Base-by-base conservation (phyloP, 1,140 invertebrate species). In the Monochamus saltuarius region DNA sequence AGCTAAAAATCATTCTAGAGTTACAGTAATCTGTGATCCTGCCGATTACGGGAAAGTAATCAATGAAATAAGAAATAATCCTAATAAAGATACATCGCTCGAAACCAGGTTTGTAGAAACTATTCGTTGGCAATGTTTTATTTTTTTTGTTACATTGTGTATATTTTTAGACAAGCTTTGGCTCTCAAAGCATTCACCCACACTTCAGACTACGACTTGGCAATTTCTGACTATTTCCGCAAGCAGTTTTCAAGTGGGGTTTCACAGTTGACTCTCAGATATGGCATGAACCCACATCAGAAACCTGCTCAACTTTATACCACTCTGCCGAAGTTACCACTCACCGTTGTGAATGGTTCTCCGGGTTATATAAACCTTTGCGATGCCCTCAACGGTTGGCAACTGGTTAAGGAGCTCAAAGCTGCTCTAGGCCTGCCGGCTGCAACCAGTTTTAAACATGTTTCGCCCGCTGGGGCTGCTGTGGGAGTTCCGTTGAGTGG, bases 261-360 rank as follows among this genome's bases (percentile, higher is more conserved):
- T 0, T 89, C 92, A 0, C 94, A 96, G 70, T 68, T 97, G 22
- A 87, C 89, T 7, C 78, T 98, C 13, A 84, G 95, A 66, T 99
- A 99, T 80, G 96, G 95, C 63, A 98, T 97, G 91, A 99, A 99
- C 79, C 96, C 96, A 0, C 96, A 99, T 74, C 96, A 99, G 75
- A 96, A 95, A 73, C 94, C 94, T 3, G 97, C 97, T 0, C 95
- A 98, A 73, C 79, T 99, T 0, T 96, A 87, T 75, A 96, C 94
- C 0, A 89, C 87, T 7, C 75, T 89, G 11, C 79, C 88, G 14
- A 82, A 90, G 45, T 80, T 99, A 45, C 97, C 97, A 0, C 74
- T 99, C 1, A 91, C 78, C 66, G 94, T 98, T 7, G 66, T 98
- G 1, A 98, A 98, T 80, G 96, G 96, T 22, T 89, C 94, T 0